phyloP scores from a whole-genome alignment of 2,888 invertebrate genomes.

The Thelaira solivaga region DNA sequence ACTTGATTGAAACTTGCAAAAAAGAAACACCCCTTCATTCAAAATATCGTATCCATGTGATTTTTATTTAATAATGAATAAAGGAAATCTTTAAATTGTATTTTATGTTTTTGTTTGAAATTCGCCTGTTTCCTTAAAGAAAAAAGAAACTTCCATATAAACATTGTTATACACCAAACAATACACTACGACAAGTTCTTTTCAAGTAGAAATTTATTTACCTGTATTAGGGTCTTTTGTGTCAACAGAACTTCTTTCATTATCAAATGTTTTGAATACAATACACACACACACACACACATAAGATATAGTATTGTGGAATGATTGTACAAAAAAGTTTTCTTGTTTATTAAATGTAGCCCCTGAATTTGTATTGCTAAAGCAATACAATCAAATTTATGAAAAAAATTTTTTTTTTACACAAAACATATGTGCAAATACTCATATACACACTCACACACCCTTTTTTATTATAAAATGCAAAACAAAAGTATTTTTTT shows the following conservation, averaged over 20 bases:
- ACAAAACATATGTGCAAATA: conserved; percentile 14
- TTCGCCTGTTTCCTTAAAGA: conserved; percentile 43
- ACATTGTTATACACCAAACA: conserved; percentile 42
- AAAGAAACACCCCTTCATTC: conserved; percentile 46
- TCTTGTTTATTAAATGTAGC: conserved; percentile 46
- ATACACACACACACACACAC: neutral
- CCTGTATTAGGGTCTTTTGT: conserved; percentile 58
- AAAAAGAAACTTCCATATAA: conserved; percentile 19
- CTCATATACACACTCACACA: conserved; percentile 11
- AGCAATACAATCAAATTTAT: conserved; percentile 41
- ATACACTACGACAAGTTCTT: conserved; percentile 60
- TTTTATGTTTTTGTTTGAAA: conserved; percentile 42
- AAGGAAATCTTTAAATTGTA: conserved; percentile 33
- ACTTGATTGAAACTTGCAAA: conserved; percentile 28
- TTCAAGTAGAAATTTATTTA: conserved; percentile 57
- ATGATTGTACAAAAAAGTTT: conserved; percentile 26
- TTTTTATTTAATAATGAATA: neutral
- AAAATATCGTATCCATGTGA: neutral
- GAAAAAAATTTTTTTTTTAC: conserved; percentile 31
- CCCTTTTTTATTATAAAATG: conserved; percentile 46
- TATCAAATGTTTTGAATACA: neutral
- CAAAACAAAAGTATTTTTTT: conserved; percentile 50
- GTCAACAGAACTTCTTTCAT: conserved; percentile 34
- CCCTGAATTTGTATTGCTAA: conserved; percentile 19
- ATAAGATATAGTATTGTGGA: too few species aligned